phyloP scores from a whole-genome alignment of 2,888 invertebrate species.

The Pseudococcus longispinus region DNA sequence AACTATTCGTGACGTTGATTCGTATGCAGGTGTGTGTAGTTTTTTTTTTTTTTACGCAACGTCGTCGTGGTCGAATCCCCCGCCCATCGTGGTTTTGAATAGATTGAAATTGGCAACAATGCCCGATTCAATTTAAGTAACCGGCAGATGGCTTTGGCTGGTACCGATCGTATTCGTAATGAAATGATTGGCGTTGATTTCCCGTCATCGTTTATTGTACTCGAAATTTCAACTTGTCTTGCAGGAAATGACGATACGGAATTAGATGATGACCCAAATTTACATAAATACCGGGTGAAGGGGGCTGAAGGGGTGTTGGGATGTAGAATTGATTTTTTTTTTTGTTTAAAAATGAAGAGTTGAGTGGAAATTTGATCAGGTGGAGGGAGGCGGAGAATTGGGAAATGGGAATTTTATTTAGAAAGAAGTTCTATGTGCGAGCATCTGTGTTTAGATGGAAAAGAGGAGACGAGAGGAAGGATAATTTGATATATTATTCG shows the following conservation, averaged over 20 bases:
- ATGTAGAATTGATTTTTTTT: neutral
- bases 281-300: neutral
- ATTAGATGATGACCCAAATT: neutral
- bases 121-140: slow-evolving; percentile 7
- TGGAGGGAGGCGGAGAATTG: too few relatives aligned
- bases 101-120: slow-evolving; percentile 32
- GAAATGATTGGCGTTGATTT: slow-evolving; percentile 27
- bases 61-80: neutral
- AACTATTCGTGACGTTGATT: neutral
- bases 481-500: too few relatives aligned
- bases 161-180: neutral
- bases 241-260: slow-evolving; percentile 11
- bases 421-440: too few relatives aligned
- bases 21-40: slow-evolving; percentile 9
- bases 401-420: too few relatives aligned
- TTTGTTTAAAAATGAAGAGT: neutral
- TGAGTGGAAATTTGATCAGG: too few relatives aligned
- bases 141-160: neutral
- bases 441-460: too few relatives aligned
- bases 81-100: neutral
- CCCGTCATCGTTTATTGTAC: slow-evolving; percentile 13
- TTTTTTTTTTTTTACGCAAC: neutral
- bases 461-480: too few relatives aligned
- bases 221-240: slow-evolving; percentile 9
- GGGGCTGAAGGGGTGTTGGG: neutral